Percentiles rank a stretch among this genome's conserved stretches.
Conservation (phyloP, 1,140 invertebrate genomes). For the Mylabris phalerata region DNA sequence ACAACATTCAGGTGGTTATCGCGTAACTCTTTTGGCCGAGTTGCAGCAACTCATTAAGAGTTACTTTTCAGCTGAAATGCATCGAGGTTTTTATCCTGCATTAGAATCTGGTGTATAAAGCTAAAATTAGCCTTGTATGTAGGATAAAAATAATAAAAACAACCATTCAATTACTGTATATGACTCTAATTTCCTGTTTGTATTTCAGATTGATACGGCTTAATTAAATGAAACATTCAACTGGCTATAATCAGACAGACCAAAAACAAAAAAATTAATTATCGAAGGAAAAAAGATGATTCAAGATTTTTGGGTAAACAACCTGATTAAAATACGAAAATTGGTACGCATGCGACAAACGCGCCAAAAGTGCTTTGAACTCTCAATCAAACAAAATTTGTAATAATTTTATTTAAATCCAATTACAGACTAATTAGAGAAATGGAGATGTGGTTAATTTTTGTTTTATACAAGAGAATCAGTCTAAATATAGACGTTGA, state of each 20-base stretch:
- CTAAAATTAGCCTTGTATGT: no score
- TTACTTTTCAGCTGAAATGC: no score
- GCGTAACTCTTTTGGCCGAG: no score
- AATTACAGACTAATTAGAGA: background rate
- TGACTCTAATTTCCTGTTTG: no score
- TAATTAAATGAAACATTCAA: background rate
- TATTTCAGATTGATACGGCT: background rate
- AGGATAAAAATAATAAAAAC: constrained; percentile 1
- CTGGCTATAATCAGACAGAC: no score
- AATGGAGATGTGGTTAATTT: no score
- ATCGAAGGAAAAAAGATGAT: background rate
- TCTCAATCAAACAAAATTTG: background rate
- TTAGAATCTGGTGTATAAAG: no score
- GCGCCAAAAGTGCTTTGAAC: background rate
- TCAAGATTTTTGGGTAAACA: background rate
- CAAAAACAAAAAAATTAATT: background rate
- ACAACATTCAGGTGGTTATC: no score
- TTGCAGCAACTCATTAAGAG: no score
- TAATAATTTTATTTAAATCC: constrained; percentile 1
- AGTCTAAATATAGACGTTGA: no score
- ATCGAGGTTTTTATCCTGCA: no score
- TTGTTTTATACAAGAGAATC: no score
- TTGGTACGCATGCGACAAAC: background rate
- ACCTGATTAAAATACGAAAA: background rate
- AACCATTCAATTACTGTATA: background rate